A percentile compares a stretch with the other conserved stretches of the same genome.
phyloP scores from a whole-genome alignment of 2,797 vertebrate species.

The Scolopax bukidnonensis region DNA sequence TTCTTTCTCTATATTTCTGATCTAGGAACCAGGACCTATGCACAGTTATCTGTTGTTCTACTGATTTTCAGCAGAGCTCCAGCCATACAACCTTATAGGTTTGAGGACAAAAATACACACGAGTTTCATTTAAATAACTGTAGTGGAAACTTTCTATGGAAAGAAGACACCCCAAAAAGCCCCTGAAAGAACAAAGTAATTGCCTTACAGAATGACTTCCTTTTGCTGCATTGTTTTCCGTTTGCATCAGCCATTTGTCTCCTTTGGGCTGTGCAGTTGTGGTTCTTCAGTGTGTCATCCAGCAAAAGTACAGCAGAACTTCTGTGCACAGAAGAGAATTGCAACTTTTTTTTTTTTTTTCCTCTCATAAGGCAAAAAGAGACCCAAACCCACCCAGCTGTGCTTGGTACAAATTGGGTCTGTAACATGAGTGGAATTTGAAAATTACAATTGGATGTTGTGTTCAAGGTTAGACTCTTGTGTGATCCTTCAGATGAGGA shows the following conservation, averaged over 20 bases:
- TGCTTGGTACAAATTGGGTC: fast-evolving
- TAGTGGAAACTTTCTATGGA: slow-evolving; percentile 77
- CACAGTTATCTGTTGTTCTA: neutral
- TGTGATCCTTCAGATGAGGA: neutral
- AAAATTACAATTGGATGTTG: neutral
- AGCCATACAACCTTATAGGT: neutral
- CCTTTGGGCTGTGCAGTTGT: slow-evolving; percentile 38
- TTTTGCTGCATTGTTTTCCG: slow-evolving; percentile 56
- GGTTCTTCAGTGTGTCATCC: slow-evolving; percentile 50
- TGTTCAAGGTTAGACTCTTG: neutral
- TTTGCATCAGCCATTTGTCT: slow-evolving; percentile 57
- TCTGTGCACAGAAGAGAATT: neutral
- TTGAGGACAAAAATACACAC: slow-evolving; percentile 10
- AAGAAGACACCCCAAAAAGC: slow-evolving; percentile 64
- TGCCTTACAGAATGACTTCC: slow-evolving; percentile 52
- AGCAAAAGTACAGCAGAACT: slow-evolving; percentile 24
- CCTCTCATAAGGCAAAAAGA: neutral
- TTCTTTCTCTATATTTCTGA: neutral
- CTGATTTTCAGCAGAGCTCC: neutral
- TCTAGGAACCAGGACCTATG: neutral
- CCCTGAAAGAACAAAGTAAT: slow-evolving; percentile 48
- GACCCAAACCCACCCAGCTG: neutral
- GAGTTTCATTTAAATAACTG: slow-evolving; percentile 56
- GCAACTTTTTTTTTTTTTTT: neutral
- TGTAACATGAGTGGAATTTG: neutral